Conservation (phyloP, 1,140 invertebrate species). For the Caenorhabditis brenneri region DNA sequence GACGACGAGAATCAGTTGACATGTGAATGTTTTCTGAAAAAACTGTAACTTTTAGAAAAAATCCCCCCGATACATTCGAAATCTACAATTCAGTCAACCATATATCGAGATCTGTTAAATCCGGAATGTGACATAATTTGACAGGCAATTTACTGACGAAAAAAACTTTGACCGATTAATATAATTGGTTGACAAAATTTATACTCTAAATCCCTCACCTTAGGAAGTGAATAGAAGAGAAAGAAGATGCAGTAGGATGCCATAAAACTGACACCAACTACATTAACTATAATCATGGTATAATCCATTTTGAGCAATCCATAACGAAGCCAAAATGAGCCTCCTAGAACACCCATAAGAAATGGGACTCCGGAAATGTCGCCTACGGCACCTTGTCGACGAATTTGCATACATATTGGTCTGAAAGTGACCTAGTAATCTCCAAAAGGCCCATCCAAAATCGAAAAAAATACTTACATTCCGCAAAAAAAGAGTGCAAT, state of each 20-base stretch:
- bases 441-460: neutral
- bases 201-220: conserved; percentile 30
- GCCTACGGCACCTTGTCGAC: conserved; percentile 58
- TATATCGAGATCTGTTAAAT: too few species aligned
- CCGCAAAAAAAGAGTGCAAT: conserved; percentile 65
- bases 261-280: conserved; percentile 64
- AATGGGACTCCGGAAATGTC: conserved; percentile 69
- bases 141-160: conserved; percentile 52
- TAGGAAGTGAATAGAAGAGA: conserved; percentile 58
- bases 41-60: neutral
- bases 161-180: too few species aligned
- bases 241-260: conserved; percentile 64
- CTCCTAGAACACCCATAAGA: conserved; percentile 66
- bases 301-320: conserved; percentile 65
- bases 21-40: conserved; percentile 43
- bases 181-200: too few species aligned
- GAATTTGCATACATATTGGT: conserved; percentile 69
- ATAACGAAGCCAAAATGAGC: conserved; percentile 68
- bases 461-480: conserved; percentile 30
- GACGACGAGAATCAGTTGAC: conserved; percentile 23
- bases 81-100: neutral
- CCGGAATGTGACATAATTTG: conserved; percentile 47
- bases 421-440: too few species aligned
- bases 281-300: conserved; percentile 68
- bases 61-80: too few species aligned